Evolutionary conservation across 2,113 vertebrate genomes (phyloP).

Genomic region (Bubo scandiacus): DNA sequence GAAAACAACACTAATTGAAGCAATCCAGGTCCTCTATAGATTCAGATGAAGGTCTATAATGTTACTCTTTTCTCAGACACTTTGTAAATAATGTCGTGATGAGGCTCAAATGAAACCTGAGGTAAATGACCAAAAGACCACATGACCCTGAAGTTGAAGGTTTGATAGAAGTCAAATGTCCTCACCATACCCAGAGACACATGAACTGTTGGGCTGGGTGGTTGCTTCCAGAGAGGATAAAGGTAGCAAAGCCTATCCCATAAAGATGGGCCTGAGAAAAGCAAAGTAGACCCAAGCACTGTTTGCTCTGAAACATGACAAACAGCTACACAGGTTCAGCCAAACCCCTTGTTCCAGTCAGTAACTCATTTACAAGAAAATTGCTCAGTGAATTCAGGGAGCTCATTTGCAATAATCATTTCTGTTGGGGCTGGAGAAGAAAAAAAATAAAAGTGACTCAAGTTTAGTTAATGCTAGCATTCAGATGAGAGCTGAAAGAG

Average conservation of each 20-base stretch:
- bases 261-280: background rate
- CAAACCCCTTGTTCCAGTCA: background rate
- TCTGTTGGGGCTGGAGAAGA: background rate
- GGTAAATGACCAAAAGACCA: background rate
- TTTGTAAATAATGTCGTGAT: background rate
- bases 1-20: background rate
- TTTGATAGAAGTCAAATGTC: background rate
- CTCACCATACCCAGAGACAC: background rate
- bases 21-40: background rate
- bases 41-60: background rate
- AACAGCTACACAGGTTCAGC: background rate
- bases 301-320: background rate
- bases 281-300: background rate
- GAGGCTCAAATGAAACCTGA: background rate
- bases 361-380: background rate
- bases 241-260: background rate
- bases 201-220: background rate
- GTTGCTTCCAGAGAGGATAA: background rate
- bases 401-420: background rate
- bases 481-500: background rate
- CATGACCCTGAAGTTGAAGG: background rate
- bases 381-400: background rate
- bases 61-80: background rate
- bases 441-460: background rate
- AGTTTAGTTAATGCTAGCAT: background rate